Base-by-base conservation (phyloP, 1,140 invertebrate genomes). In the Drosophila obscura region DNA sequence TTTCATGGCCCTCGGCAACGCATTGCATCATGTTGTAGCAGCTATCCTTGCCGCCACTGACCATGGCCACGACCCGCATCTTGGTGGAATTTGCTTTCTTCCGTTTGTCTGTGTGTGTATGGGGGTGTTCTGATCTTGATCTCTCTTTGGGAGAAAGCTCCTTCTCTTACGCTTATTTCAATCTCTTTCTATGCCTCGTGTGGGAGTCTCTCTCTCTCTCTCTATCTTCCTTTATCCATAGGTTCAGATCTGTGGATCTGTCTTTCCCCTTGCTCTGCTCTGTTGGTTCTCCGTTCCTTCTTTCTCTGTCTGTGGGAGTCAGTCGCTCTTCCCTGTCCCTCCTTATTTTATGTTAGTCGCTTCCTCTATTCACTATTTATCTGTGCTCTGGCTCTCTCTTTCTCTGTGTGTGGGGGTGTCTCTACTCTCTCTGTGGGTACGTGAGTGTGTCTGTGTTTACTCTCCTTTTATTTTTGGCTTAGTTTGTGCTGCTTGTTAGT, bases 1-100 rank as follows among this genome's bases (percentile, higher is more conserved):
- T 97, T 85, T 98, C 95, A 93, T 99, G 99, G 39, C 98, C 98
- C 91, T 97, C 96, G 83, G 96, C 96, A 78, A 99, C 95, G 93
- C 98, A 99, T 93, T 99, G 96, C 95, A 99, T 96, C 96, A 99
- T 97, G 92, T 99, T 99, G 93, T 97, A 99, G 93, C 97, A 98
- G 93, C 98, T 99, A 93, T 99, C 99, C 93, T 99, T 99, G 65
- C 99, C 99, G 85, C 99, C 99, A 93, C 98, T 99, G 77, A 98
- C 95, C 91, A 98, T 94, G 59, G 96, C 97, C 61, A 97, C 96
- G 61, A 97, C 96, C 93, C 94, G 96, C 97, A 98, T 98, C 60
- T 75, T 87, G 64, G 16, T 39, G 35, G 7, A 50, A 16, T 43
- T 15, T 43, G 8, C 55, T 39, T 4, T 4, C 11, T 13, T 39